Evolutionary conservation across 2,888 invertebrate genomes (phyloP).

Genomic region (Falcaria lacertinaria): DNA sequence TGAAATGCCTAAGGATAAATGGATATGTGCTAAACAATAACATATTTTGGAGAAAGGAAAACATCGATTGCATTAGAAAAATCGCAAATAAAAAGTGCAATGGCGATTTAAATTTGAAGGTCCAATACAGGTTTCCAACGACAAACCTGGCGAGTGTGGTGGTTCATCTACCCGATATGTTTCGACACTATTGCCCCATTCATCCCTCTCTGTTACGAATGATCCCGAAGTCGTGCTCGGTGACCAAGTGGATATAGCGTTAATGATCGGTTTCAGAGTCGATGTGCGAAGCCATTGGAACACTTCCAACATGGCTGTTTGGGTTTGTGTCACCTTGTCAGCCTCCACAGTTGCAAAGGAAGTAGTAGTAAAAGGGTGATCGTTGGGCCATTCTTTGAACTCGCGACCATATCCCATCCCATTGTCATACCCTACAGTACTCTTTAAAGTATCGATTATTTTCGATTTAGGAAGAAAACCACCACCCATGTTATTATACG

Average conservation of each 20-base stretch:
- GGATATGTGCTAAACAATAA: neutral
- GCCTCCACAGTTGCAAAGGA: slow-evolving; percentile 63
- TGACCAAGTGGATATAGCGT: slow-evolving; percentile 57
- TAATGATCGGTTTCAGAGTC: slow-evolving; percentile 68
- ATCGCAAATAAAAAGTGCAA: slow-evolving; percentile 69
- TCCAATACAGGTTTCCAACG: slow-evolving; percentile 66
- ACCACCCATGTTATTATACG: slow-evolving; percentile 69
- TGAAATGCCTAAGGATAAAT: neutral
- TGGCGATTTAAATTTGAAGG: slow-evolving; percentile 55
- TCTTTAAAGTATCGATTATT: slow-evolving; percentile 72
- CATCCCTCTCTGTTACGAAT: slow-evolving; percentile 60
- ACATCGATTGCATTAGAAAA: slow-evolving; percentile 32
- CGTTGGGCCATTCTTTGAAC: slow-evolving; percentile 71
- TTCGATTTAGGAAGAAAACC: slow-evolving; percentile 71
- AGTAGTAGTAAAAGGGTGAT: slow-evolving; percentile 73
- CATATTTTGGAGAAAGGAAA: slow-evolving; percentile 22
- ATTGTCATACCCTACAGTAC: slow-evolving; percentile 69
- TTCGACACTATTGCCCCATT: slow-evolving; percentile 72
- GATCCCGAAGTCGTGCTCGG: slow-evolving; percentile 53
- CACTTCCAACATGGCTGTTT: slow-evolving; percentile 74
- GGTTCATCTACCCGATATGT: slow-evolving; percentile 77
- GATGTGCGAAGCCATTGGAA: slow-evolving; percentile 75
- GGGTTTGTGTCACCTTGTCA: slow-evolving; percentile 70
- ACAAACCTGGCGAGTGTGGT: slow-evolving; percentile 77
- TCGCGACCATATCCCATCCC: slow-evolving; percentile 61